Base-by-base conservation (phyloP, 2,888 invertebrate species). In the Phyllotreta striolata region DNA sequence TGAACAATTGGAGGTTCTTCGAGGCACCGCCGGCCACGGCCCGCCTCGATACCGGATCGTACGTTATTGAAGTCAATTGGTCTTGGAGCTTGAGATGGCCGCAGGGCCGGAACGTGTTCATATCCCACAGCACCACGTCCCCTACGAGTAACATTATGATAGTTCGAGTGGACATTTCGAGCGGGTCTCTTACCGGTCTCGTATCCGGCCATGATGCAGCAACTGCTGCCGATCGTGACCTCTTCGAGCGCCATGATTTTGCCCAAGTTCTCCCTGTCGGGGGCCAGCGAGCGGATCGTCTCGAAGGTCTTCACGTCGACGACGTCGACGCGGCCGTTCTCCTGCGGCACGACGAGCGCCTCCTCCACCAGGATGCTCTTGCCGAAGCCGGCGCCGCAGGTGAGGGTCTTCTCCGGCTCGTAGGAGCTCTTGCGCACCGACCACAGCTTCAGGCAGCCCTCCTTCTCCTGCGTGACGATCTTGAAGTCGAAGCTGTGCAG, bases 401-500 rank as follows among this genome's bases (percentile, higher is more conserved):
- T 78, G 62, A 89, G 84, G 5, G 83, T 82, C 64, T 85, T 84
- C 39, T 85, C 81, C 66, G 87, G 82, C 63, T 85, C 82, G 64
- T 90, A 90, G 62, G 83, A 81, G 72, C 86, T 87, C 64, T 85
- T 83, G 55, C 74, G 70, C 70, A 85, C 83, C 70, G 85, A 83
- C 86, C 90, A 91, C 68, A 89, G 81, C 80, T 90, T 90, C 46
- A 89, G 84, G 55, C 83, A 81, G 67, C 91, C 92, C 65, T 86
- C 88, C 79, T 92, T 92, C 78, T 91, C 89, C 81, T 92, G 92
- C 6, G 90, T 88, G 70, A 91, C 84, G 68, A 92, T 84, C 69
- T 86, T 84, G 68, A 85, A 84, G 60, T 83, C 83, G 3, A 88
- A 84, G 74, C 87, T 87, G 73, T 86, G 84, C 69, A 90, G 81